Conservation (phyloP, 1,140 invertebrate species). For the Scaptomyza pallida region DNA sequence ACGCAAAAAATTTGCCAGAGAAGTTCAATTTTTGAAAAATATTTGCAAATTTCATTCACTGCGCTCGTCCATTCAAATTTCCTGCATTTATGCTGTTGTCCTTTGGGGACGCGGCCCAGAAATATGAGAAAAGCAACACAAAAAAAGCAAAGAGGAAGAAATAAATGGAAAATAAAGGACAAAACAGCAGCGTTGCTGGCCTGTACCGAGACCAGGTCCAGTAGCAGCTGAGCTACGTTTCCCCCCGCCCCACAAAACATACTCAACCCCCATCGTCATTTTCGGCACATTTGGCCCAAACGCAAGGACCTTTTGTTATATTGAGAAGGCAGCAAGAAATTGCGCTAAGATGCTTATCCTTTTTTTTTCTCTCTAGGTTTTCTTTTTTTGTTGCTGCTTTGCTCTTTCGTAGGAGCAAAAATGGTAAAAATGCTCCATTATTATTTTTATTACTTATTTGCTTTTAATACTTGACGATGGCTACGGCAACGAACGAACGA, state of each 20-base stretch:
- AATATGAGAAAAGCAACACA: conserved; percentile 39
- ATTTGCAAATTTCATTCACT: conserved; percentile 83
- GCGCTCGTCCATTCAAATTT: conserved; percentile 83
- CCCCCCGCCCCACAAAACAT: background rate
- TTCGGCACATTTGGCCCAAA: conserved; percentile 76
- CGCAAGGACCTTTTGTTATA: conserved; percentile 83
- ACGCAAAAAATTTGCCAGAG: conserved; percentile 79
- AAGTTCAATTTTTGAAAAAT: conserved; percentile 84
- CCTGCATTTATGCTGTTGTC: conserved; percentile 79
- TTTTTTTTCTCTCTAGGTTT: conserved; percentile 49
- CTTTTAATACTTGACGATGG: conserved; percentile 83
- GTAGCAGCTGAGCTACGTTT: conserved; percentile 61
- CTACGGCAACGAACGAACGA: conserved; percentile 26
- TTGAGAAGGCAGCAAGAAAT: conserved; percentile 81
- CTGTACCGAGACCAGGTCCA: conserved; percentile 48
- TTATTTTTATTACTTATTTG: conserved; percentile 84
- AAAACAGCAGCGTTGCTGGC: conserved; percentile 67
- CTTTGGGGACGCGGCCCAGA: conserved; percentile 56
- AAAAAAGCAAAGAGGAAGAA: conserved; percentile 26
- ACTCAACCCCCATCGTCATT: conserved; percentile 36
- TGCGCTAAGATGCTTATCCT: conserved; percentile 83
- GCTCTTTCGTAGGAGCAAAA: conserved; percentile 72
- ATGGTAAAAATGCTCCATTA: conserved; percentile 83
- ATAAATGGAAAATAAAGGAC: conserved; percentile 77
- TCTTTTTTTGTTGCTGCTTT: conserved; percentile 35